These are phyloP conservation scores for Disparrhopalites patrizii DNA, from an alignment of 2,888 invertebrate species.

Conservation along the genomic window DNA sequence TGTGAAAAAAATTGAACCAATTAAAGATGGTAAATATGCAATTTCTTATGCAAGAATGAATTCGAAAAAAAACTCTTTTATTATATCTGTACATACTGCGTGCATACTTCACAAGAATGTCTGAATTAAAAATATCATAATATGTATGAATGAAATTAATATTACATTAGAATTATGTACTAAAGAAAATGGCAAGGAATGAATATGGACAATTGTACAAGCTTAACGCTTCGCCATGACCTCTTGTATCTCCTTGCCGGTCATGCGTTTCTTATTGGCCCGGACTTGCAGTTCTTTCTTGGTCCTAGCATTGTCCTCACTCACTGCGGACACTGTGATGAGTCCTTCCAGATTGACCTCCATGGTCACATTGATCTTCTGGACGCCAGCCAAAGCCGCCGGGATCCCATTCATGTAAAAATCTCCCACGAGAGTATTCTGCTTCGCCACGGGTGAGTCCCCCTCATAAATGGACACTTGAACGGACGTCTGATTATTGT, in stretches of 20 bases:
- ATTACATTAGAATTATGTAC: no score
- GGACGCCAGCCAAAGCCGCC: background rate
- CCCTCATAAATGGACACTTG: constrained; percentile 13
- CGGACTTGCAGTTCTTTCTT: constrained; percentile 1
- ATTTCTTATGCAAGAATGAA: no score
- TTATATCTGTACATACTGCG: no score
- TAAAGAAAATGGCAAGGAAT: no score
- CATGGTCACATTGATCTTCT: constrained; percentile 5
- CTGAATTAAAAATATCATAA: no score
- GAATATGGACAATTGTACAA: no score
- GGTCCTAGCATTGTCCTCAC: background rate
- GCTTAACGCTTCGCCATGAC: no score
- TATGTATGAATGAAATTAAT: no score
- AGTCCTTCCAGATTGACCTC: constrained; percentile 6
- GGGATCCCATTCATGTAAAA: constrained; percentile 16
- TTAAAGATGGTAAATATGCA: no score
- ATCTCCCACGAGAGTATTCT: constrained; percentile 10
- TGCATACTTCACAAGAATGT: no score
- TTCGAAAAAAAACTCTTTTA: no score
- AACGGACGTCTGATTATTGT: background rate
- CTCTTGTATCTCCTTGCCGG: background rate
- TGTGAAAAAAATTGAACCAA: no score
- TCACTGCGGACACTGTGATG: background rate
- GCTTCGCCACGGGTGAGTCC: background rate
- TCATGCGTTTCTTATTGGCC: background rate